phyloP scores from a whole-genome alignment of 2,113 vertebrate species.

The Recurvirostra avosetta region DNA sequence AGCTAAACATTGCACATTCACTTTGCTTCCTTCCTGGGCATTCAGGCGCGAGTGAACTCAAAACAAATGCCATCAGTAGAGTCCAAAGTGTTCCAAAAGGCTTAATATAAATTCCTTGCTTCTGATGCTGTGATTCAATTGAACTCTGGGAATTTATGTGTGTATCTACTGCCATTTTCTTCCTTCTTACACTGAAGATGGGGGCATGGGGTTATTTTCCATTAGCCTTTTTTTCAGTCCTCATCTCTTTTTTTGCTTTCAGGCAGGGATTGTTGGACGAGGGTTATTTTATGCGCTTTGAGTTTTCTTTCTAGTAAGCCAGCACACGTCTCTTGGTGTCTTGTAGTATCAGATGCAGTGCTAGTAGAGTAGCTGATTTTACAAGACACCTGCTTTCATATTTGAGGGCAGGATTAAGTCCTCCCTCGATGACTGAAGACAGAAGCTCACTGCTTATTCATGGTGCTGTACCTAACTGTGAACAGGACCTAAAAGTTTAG shows the following conservation, averaged over 20 bases:
- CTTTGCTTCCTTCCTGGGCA: slow-evolving; percentile 58
- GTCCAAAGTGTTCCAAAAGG: slow-evolving; percentile 26
- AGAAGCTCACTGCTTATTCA: slow-evolving; percentile 33
- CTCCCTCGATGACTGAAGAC: slow-evolving; percentile 11
- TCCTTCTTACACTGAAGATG: neutral
- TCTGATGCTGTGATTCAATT: slow-evolving; percentile 2
- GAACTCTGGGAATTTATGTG: slow-evolving; percentile 5
- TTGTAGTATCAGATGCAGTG: slow-evolving; percentile 27
- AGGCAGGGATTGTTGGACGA: neutral
- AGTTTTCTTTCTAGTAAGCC: neutral
- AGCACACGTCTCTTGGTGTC: neutral
- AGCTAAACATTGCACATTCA: slow-evolving; percentile 48
- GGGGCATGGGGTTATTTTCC: neutral
- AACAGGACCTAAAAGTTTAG: neutral
- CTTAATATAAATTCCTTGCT: slow-evolving; percentile 28
- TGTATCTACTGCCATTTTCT: neutral
- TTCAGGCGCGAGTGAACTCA: slow-evolving; percentile 12
- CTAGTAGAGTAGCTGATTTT: slow-evolving; percentile 26
- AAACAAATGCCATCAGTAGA: slow-evolving; percentile 29
- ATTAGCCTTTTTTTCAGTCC: neutral
- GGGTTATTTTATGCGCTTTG: neutral
- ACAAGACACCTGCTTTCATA: slow-evolving; percentile 28
- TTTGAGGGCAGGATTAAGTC: slow-evolving; percentile 30
- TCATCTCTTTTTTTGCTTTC: neutral
- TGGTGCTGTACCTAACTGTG: neutral